Percentiles rank a stretch among this genome's conserved stretches.
These are phyloP conservation scores for Diarsia mendica DNA, from an alignment of 2,888 invertebrate species.

Conservation along the genomic window DNA sequence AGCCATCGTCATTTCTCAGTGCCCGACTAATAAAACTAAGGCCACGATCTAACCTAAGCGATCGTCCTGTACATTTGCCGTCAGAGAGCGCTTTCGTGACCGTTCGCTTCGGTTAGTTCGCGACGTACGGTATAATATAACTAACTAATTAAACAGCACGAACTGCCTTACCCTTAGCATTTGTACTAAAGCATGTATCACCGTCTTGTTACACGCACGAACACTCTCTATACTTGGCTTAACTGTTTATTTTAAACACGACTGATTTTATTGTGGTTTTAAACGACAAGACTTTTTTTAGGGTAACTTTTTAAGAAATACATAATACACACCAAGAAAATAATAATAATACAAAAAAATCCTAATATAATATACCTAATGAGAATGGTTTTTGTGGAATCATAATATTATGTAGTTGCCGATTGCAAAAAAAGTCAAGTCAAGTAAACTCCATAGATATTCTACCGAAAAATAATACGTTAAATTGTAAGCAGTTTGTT, in stretches of 20 bases:
- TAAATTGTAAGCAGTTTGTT: no score
- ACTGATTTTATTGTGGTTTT: constrained; percentile 20
- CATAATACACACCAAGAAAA: no score
- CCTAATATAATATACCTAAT: no score
- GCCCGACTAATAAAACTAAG: constrained; percentile 61
- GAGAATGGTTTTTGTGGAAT: no score
- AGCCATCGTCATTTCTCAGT: constrained; percentile 4
- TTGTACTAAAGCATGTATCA: constrained; percentile 78
- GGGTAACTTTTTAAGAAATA: no score
- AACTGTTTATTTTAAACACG: constrained; percentile 5
- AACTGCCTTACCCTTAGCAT: constrained; percentile 68
- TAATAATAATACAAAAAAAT: no score
- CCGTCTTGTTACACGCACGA: constrained; percentile 53
- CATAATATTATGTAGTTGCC: no score
- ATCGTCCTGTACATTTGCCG: neutral
- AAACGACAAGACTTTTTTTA: neutral
- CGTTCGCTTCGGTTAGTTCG: neutral
- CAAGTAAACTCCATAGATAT: no score
- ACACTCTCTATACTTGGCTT: constrained; percentile 46
- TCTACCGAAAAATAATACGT: no score
- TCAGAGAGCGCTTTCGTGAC: neutral
- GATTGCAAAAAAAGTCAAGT: no score
- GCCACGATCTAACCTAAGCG: neutral
- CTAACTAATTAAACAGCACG: constrained; percentile 63
- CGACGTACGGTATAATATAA: constrained; percentile 41